Percentiles rank a stretch among this genome's conserved stretches.
These are phyloP conservation scores for Malurus leucopterus DNA, from an alignment of 2,797 vertebrate species.

Conservation along the genomic window DNA sequence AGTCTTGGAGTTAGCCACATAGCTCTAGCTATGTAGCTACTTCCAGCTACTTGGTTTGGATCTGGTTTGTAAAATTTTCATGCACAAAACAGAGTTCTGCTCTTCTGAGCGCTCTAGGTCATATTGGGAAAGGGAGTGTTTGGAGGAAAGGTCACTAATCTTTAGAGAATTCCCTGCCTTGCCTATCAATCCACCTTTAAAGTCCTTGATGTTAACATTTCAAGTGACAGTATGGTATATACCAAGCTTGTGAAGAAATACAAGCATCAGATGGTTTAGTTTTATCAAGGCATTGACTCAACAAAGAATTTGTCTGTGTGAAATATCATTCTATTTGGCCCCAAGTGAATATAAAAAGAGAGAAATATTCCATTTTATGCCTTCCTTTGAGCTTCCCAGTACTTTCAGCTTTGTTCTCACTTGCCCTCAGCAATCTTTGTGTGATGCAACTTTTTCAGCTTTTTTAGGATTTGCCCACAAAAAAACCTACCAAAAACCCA, in stretches of 20 bases:
- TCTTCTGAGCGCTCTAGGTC: neutral
- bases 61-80: neutral
- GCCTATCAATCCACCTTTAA: neutral
- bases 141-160: neutral
- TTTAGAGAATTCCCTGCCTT: neutral
- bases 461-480: neutral
- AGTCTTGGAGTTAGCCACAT: neutral
- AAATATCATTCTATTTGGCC: neutral
- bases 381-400: neutral
- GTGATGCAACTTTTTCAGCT: neutral
- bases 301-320: neutral
- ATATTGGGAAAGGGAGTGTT: neutral
- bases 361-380: neutral
- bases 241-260: neutral
- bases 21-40: neutral
- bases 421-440: neutral
- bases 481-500: neutral
- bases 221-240: neutral
- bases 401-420: neutral
- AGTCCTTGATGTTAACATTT: conserved; percentile 15
- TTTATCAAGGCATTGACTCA: neutral
- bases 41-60: neutral
- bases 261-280: neutral
- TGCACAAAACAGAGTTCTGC: neutral
- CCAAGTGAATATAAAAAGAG: neutral